These are phyloP conservation scores for Cyphomyrus plagiostoma DNA, from an alignment of 2,113 vertebrate genomes.

Conservation along the genomic window DNA sequence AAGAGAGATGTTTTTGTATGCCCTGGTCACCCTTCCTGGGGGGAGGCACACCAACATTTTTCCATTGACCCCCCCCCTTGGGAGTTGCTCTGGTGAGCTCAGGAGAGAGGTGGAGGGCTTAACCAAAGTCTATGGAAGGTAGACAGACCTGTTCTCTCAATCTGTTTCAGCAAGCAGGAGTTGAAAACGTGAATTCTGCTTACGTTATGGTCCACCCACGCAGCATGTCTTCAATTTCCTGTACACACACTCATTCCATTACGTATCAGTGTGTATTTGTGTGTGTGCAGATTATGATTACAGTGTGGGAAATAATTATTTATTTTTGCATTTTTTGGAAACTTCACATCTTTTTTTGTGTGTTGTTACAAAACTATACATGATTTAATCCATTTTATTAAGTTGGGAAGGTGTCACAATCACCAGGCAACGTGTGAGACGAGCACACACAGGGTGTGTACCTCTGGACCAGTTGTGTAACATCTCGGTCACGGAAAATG, in stretches of 20 bases:
- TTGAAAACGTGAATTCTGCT: background rate
- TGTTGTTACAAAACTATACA: background rate
- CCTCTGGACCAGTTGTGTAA: background rate
- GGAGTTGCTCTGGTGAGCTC: background rate
- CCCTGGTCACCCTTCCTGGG: background rate
- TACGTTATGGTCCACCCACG: background rate
- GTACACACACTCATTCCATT: background rate
- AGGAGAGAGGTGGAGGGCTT: slow-evolving; percentile 1
- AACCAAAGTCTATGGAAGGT: slow-evolving; percentile 11
- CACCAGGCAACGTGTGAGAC: background rate
- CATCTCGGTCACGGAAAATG: background rate
- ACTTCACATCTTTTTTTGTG: background rate
- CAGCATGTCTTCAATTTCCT: background rate
- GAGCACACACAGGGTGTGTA: background rate
- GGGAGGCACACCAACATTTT: background rate
- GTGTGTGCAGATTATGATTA: background rate
- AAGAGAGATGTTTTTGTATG: background rate
- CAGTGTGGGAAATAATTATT: too few species aligned
- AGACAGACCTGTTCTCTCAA: slow-evolving; percentile 25
- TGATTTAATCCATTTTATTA: background rate
- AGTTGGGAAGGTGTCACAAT: background rate
- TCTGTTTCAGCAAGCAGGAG: slow-evolving; percentile 19
- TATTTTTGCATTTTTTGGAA: background rate
- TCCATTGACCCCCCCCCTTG: background rate
- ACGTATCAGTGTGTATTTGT: background rate